A percentile compares a stretch with the other conserved stretches of the same genome.
Conservation (phyloP, 2,888 invertebrate species). For the Mesorhabditis belari region DNA sequence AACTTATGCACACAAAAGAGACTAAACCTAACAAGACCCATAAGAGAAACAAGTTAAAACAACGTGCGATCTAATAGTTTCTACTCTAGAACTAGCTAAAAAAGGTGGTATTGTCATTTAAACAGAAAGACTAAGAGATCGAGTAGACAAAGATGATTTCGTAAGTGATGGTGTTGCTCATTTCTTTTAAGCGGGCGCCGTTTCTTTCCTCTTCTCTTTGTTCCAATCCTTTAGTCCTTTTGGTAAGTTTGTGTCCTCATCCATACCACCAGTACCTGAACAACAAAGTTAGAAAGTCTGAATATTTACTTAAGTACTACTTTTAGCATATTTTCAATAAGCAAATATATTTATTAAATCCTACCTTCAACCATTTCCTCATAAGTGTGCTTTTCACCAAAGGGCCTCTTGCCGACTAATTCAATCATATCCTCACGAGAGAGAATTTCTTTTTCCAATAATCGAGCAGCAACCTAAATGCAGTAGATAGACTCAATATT, state of each 20-base stretch:
- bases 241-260: slow-evolving; percentile 88
- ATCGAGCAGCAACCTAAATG: slow-evolving; percentile 73
- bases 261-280: slow-evolving; percentile 65
- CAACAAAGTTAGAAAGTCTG: not conserved
- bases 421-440: slow-evolving; percentile 96
- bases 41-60: slow-evolving; percentile 3
- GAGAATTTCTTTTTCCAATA: slow-evolving; percentile 86
- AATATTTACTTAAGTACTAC: not conserved
- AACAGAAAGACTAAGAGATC: not conserved
- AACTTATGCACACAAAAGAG: slow-evolving; percentile 6
- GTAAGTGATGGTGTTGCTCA: not conserved
- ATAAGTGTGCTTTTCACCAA: slow-evolving; percentile 96
- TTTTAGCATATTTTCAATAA: not conserved
- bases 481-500: not conserved
- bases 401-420: slow-evolving; percentile 83
- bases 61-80: not conserved
- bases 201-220: slow-evolving; percentile 27
- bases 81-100: not conserved
- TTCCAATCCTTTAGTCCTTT: slow-evolving; percentile 95
- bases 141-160: not conserved
- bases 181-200: not conserved
- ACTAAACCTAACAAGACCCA: slow-evolving; percentile 2
- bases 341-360: not conserved
- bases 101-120: slow-evolving; percentile 5
- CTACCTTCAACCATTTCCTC: slow-evolving; percentile 82